Conservation (phyloP, 1,140 invertebrate genomes). For the Saxidomus purpurata region DNA sequence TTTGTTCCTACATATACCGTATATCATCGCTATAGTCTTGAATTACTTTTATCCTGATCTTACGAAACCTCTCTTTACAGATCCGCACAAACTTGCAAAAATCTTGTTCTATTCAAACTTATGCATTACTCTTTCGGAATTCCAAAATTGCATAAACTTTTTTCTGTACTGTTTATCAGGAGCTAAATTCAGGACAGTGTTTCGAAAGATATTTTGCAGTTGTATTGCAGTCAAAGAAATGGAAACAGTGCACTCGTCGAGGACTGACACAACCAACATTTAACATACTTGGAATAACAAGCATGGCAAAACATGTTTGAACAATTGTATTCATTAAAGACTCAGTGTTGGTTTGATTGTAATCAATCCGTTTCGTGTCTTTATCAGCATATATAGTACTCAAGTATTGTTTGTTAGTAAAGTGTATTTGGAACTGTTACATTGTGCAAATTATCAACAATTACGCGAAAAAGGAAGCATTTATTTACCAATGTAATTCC, state of each 20-base stretch:
- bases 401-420: no score
- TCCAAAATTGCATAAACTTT: constrained; percentile 32
- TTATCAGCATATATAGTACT: no score
- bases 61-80: not conserved
- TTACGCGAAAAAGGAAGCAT: no score
- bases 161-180: constrained; percentile 30
- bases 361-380: no score
- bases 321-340: no score
- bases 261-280: not conserved
- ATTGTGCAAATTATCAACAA: no score
- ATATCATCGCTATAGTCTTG: not conserved
- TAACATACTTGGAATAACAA: no score
- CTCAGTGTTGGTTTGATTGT: no score
- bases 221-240: not conserved
- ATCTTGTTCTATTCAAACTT: not conserved
- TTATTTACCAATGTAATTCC: no score
- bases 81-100: not conserved
- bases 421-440: no score
- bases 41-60: not conserved
- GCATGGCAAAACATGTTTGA: no score
- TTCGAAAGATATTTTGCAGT: not conserved
- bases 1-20: not conserved
- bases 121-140: not conserved
- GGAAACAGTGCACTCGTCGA: not conserved
- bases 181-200: not conserved